Base-by-base conservation (phyloP, 2,888 invertebrate species). In the Nesidiocoris tenuis region DNA sequence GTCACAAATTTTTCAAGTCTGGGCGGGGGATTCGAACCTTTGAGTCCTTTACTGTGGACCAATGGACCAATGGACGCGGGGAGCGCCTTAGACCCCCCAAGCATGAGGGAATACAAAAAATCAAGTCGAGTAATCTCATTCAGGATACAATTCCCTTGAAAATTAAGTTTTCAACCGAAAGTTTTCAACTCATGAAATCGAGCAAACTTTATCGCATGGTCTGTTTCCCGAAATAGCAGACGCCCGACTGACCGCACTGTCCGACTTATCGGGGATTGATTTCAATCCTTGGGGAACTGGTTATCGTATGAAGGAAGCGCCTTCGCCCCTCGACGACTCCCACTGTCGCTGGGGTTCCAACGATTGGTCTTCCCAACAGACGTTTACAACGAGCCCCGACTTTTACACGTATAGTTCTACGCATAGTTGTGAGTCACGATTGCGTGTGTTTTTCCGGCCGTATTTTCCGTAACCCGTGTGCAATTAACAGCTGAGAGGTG, bases 221-320 rank as follows among this genome's bases (percentile, higher is more conserved):
- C 61, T 72, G 56, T 70, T 70, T 25, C 56, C 25, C 21, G 72
- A 72, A 39, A 56, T 63, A 63, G 72, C 61, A 57, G 70, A 70
- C 59, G 61, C 18, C 22, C 39, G 54, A 57, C 39, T 61, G 61
- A 72, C 61, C 72, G 61, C 72, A 21, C 39, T 72, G 39, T 61
- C 61, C 1, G 72, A 72, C 72, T 72, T 72, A 72, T 61, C 72
- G 21, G 72, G 72, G 17, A 72, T 72, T 63, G 74, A 75, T 66
- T 75, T 75, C 74, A 75, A 75, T 65, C 74, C 66, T 66, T 75
- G 74, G 74, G 74, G 25, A 57, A 23, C 12, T 61, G 21, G n/a
- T 72, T 63, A 63, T 72, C 72, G 61, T n/a, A 19, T 22, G 12
- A 54, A 54, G 54, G 61, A 70, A 57, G 19, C 59, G 18, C 24